Conservation (phyloP, 2,888 invertebrate species). For the Drosophila vallismaia region DNA sequence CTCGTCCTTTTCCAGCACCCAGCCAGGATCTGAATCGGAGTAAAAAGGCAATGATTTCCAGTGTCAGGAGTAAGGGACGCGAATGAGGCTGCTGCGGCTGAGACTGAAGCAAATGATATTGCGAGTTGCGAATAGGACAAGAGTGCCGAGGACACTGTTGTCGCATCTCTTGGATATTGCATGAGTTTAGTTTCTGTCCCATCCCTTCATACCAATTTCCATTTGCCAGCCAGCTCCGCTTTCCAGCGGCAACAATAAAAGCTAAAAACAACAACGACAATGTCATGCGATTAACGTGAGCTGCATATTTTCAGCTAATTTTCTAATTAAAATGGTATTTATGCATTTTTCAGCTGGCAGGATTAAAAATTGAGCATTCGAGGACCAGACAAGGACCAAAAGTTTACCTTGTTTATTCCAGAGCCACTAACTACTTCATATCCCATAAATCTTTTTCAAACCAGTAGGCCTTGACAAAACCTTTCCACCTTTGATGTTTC, state of each 20-base stretch:
- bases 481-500: too few species aligned
- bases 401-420: not conserved
- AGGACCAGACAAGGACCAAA: conserved; percentile 5
- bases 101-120: conserved; percentile 28
- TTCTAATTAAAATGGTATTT: conserved; percentile 84
- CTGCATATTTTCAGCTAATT: conserved; percentile 84
- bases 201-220: conserved; percentile 24
- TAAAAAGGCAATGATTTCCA: conserved; percentile 66
- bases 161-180: conserved; percentile 79
- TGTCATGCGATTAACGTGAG: conserved; percentile 84
- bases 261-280: conserved; percentile 23
- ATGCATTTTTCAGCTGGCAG: conserved; percentile 80
- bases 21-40: conserved; percentile 34
- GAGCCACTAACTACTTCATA: not conserved
- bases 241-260: conserved; percentile 50
- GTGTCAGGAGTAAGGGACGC: conserved; percentile 53
- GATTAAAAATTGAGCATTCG: conserved; percentile 61
- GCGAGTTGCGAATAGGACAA: too few species aligned
- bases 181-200: conserved; percentile 54
- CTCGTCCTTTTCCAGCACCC: not conserved
- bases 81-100: conserved; percentile 22
- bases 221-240: conserved; percentile 43
- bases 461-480: too few species aligned
- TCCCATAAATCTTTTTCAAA: too few species aligned
- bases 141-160: conserved; percentile 61